Conservation (phyloP, 2,888 invertebrate species). For the Melieria crassipennis region DNA sequence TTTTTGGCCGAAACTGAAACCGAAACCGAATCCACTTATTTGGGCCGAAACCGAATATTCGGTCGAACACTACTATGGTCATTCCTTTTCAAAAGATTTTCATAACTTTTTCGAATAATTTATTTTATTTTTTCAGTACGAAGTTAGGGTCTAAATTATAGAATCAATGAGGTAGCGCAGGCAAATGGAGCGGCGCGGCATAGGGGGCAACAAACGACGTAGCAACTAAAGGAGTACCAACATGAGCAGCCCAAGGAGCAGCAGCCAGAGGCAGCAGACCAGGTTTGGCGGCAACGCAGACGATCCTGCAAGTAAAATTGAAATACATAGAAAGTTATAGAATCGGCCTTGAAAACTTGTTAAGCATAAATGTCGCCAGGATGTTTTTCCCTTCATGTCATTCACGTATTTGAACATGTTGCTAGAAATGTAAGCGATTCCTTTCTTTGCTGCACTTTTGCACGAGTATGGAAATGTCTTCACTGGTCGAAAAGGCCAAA, state of each 20-base stretch:
- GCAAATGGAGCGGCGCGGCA: constrained; percentile 25
- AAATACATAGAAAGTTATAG: background rate
- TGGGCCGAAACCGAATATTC: no score
- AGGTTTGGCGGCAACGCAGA: constrained; percentile 29
- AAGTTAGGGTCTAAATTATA: no score
- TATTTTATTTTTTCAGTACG: no score
- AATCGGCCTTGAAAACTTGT: background rate
- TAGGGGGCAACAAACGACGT: constrained; percentile 5
- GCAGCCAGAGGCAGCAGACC: constrained; percentile 4
- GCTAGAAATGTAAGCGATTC: no score
- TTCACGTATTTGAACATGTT: background rate
- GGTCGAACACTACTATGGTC: no score
- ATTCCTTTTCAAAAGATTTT: no score
- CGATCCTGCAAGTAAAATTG: background rate
- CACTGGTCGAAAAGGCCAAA: background rate
- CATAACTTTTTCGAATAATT: no score
- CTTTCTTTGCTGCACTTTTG: background rate
- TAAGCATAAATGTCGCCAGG: background rate
- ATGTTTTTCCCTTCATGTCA: background rate
- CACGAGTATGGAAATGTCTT: background rate
- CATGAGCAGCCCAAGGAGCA: constrained; percentile 8
- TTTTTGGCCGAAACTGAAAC: no score
- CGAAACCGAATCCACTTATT: no score
- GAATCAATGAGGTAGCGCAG: constrained; percentile 23
- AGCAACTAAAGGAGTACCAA: background rate